These are phyloP conservation scores for Acromyrmex heyeri DNA, from an alignment of 1,140 invertebrate species.

Conservation along the genomic window DNA sequence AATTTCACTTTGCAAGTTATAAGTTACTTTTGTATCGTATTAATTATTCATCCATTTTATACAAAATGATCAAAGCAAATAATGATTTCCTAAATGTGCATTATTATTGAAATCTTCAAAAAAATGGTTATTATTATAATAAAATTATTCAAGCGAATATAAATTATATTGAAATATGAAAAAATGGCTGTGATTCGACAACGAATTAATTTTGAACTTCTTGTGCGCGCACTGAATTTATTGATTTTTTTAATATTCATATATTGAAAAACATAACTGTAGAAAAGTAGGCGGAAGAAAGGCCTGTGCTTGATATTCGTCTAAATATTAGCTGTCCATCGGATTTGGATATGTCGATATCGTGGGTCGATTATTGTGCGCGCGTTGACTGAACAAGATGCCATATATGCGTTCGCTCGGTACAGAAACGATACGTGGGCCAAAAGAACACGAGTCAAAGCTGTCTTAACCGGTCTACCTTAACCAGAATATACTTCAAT, in stretches of 20 bases:
- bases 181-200: background rate
- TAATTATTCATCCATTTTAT: background rate
- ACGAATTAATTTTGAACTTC: background rate
- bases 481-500: constrained; percentile 52
- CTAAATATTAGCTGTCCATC: constrained; percentile 56
- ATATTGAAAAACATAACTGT: background rate
- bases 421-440: constrained; percentile 69
- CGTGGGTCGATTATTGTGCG: constrained; percentile 74
- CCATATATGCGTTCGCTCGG: constrained; percentile 73
- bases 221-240: background rate
- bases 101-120: background rate
- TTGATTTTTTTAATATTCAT: background rate
- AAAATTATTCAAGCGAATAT: background rate
- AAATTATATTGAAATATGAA: background rate
- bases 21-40: background rate
- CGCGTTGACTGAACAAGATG: constrained; percentile 74
- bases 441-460: constrained; percentile 71
- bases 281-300: constrained; percentile 30
- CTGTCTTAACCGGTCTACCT: constrained; percentile 60
- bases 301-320: constrained; percentile 18
- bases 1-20: background rate
- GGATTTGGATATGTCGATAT: constrained; percentile 75
- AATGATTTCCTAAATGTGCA: background rate
- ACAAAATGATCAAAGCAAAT: background rate
- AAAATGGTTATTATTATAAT: background rate